phyloP scores from a whole-genome alignment of 2,797 vertebrate genomes.

The Paratrypauchen microcephalus region DNA sequence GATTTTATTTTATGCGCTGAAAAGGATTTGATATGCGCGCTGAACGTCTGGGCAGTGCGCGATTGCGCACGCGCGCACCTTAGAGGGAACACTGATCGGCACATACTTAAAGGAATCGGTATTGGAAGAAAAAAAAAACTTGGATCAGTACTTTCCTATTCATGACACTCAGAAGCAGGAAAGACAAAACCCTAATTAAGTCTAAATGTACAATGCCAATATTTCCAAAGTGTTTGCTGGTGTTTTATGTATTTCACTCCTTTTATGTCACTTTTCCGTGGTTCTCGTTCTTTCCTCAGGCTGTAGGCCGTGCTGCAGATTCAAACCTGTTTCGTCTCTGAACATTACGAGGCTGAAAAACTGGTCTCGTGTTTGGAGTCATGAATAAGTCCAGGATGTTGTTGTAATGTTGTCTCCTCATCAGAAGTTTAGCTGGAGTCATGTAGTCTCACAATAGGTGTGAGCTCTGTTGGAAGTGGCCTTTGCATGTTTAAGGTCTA shows the following conservation, averaged over 20 bases:
- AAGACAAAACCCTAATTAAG: not conserved
- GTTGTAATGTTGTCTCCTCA: not conserved
- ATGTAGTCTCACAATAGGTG: not conserved
- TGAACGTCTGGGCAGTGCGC: too few species aligned
- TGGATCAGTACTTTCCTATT: not conserved
- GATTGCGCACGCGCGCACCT: too few species aligned
- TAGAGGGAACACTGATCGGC: too few species aligned
- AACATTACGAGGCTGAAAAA: slow-evolving; percentile 55
- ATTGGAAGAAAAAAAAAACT: too few species aligned
- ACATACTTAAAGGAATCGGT: too few species aligned
- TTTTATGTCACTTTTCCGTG: not conserved
- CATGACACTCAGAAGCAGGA: not conserved
- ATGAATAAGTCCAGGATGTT: not conserved
- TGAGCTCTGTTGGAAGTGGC: too few species aligned
- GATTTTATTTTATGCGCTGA: too few species aligned
- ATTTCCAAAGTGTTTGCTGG: too few species aligned
- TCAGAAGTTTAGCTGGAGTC: not conserved
- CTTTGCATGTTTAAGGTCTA: too few species aligned
- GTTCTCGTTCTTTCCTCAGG: not conserved
- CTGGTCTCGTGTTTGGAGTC: slow-evolving; percentile 48
- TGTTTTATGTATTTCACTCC: not conserved
- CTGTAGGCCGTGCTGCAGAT: slow-evolving; percentile 23
- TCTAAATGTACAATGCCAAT: too few species aligned
- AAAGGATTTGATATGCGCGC: too few species aligned
- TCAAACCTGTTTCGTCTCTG: slow-evolving; percentile 45